A percentile compares a stretch with the other conserved stretches of the same genome.
Evolutionary conservation across 2,113 vertebrate species (phyloP).

Genomic region (Hystrix brachyura): DNA sequence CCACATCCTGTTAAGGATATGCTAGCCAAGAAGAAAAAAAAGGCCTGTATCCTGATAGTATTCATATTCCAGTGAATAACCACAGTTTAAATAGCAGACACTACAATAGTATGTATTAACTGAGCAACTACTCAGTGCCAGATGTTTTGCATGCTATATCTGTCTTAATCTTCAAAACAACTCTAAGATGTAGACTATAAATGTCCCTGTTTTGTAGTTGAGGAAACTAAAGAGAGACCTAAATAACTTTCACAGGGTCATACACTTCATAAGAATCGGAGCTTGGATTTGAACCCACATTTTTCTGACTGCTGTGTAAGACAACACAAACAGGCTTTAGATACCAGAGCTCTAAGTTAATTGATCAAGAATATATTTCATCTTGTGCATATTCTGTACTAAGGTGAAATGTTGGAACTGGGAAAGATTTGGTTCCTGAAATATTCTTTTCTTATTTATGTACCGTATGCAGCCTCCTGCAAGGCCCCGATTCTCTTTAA

Average conservation of each 20-base stretch:
- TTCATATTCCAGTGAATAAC: not conserved
- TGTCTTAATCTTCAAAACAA: constrained; percentile 5
- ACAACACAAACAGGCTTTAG: not conserved
- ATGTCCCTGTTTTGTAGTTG: not conserved
- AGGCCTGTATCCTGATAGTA: not conserved
- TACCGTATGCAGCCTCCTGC: not conserved
- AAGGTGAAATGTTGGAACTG: not conserved
- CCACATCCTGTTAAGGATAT: not conserved
- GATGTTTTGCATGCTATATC: not conserved
- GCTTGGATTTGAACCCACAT: not conserved
- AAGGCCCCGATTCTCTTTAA: not conserved
- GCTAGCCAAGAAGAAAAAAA: not conserved
- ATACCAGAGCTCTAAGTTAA: not conserved
- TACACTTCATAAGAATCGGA: not conserved
- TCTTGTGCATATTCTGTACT: not conserved
- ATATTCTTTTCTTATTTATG: not conserved
- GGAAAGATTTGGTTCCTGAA: not conserved
- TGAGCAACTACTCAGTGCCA: not conserved
- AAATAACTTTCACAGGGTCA: not conserved
- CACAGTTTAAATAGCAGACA: not conserved
- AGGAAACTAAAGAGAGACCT: not conserved
- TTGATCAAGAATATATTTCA: not conserved
- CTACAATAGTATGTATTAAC: not conserved
- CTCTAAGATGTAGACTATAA: not conserved
- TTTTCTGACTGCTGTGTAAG: not conserved